Evolutionary conservation across 2,888 invertebrate species (phyloP).

Genomic region (Mongoloraphidia duomilia): DNA sequence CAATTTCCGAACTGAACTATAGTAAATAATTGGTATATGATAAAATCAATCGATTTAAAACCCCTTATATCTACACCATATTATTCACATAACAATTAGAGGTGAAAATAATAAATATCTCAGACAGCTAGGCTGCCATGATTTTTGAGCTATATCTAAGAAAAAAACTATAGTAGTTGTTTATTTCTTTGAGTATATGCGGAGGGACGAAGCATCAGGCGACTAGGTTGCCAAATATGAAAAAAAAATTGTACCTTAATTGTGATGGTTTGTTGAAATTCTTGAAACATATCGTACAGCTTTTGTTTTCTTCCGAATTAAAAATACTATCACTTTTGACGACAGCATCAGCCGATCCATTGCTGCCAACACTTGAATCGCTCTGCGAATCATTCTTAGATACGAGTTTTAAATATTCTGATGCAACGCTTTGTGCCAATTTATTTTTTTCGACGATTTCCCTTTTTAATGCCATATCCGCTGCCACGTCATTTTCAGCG

Average conservation of each 20-base stretch:
- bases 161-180: too few species aligned
- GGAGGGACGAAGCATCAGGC: too few species aligned
- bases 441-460: constrained; percentile 30
- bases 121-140: too few species aligned
- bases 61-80: too few species aligned
- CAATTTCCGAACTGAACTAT: too few species aligned
- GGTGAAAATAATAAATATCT: too few species aligned
- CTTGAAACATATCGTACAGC: constrained; percentile 64
- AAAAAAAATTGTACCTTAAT: constrained; percentile 50
- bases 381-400: constrained; percentile 25
- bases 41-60: too few species aligned
- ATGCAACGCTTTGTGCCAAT: constrained; percentile 49
- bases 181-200: too few species aligned
- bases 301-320: constrained; percentile 31
- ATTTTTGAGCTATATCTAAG: too few species aligned
- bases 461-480: constrained; percentile 29
- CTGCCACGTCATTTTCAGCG: constrained; percentile 4
- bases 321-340: constrained; percentile 27
- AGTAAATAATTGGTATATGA: too few species aligned
- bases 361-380: constrained; percentile 3
- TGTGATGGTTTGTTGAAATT: constrained; percentile 86
- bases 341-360: constrained; percentile 5
- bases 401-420: constrained; percentile 49
- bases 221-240: too few species aligned
- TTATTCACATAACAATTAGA: too few species aligned